Percentiles rank a stretch among this genome's conserved stretches.
phyloP scores from a whole-genome alignment of 1,140 invertebrate genomes.

The Bombus haemorrhoidalis region DNA sequence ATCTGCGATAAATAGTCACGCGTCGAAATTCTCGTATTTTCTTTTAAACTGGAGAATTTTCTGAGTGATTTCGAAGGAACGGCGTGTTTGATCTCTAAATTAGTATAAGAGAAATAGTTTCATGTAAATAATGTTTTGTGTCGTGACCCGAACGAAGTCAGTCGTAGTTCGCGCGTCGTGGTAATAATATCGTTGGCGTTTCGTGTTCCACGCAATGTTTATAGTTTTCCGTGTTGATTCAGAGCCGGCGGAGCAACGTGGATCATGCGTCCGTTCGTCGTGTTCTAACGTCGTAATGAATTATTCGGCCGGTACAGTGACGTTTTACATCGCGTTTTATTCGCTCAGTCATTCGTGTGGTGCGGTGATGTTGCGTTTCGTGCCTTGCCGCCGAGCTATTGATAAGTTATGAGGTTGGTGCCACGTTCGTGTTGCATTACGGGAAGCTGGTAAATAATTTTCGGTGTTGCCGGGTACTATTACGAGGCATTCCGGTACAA shows the following conservation, averaged over 20 bases:
- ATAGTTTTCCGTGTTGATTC: background rate
- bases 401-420: background rate
- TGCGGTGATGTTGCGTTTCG: slow-evolving; percentile 1
- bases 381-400: background rate
- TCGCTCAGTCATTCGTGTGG: background rate
- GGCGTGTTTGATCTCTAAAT: background rate
- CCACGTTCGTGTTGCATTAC: background rate
- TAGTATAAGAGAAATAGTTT: background rate
- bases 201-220: background rate
- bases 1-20: too few relatives aligned
- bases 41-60: background rate
- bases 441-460: slow-evolving; percentile 9
- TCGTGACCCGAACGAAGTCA: background rate
- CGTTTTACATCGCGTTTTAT: slow-evolving; percentile 13
- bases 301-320: slow-evolving; percentile 22
- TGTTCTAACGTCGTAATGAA: slow-evolving; percentile 21
- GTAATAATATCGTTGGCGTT: background rate
- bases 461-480: too few relatives aligned
- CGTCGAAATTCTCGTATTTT: background rate
- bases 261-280: background rate
- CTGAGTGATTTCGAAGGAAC: too few relatives aligned
- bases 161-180: background rate
- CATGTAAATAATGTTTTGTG: background rate
- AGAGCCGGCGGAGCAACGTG: background rate
- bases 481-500: background rate